Evolutionary conservation across 1,140 invertebrate genomes (phyloP), one percentile per base, ranked within the genome.

Genomic region (Drosophila tropicalis): DNA sequence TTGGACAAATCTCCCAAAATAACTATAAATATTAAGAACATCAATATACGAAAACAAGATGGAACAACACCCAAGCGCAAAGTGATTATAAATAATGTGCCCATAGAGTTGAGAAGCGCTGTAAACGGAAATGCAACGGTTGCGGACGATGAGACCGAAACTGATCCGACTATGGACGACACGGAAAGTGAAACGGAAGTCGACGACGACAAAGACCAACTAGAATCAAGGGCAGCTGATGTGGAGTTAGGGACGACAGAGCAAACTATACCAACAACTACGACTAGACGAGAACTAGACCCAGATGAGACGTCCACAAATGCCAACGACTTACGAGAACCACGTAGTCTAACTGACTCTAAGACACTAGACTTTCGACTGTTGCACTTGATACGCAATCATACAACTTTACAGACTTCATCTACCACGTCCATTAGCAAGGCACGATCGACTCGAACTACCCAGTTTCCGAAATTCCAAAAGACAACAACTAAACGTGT

Each of bases 41-140:
- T 79, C 5, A 87, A 55, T 10, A 40, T 41, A 13, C 54, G 81
- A 32, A 74, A 81, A 36, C 79, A 68, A 2, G 56, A n/a, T 13
- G 70, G 41, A 34, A 25, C 67, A 19, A 55, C 47, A 4, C 55
- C 72, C 15, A 82, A 76, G 57, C 64, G 83, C 5, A 90, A 76
- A 9, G 90, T 90, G 7, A 60, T 92, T 13, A 89, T 92, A 3
- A 91, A 92, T 57, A 92, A 92, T 63, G 75, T 92, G 7, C 84
- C 91, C 15, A 75, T 92, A 22, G 79, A 91, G 40, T 41, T 92
- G 6, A 56, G 91, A 1, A 76, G 62, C 22, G 81, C 84, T 15
- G 60, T 67, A 13, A 19, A 4, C 44, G 17, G 17, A 19, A 51
- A 51, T 22, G 17, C 10, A 22, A 51, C 19, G 9, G 22, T 5